A percentile compares a stretch with the other conserved stretches of the same genome.
These are phyloP conservation scores for Drosophila ustulata DNA, from an alignment of 2,888 invertebrate species.

Conservation along the genomic window DNA sequence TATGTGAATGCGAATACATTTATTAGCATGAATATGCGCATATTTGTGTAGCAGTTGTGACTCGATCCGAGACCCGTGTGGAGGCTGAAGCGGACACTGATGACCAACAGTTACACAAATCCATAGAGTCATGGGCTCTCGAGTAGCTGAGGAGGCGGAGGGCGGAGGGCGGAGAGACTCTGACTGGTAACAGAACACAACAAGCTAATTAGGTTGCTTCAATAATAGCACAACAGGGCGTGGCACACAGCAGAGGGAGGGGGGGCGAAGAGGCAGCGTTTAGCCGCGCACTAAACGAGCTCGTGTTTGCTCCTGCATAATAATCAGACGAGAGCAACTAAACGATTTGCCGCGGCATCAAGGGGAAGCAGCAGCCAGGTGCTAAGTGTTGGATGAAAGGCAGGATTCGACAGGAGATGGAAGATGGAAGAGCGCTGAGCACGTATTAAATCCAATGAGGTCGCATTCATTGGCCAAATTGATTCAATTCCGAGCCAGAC, in stretches of 20 bases:
- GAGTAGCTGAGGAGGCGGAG: constrained; percentile 14
- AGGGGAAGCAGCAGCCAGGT: constrained; percentile 23
- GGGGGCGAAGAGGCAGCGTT: constrained; percentile 8
- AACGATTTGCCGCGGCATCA: constrained; percentile 36
- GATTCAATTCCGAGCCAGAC: constrained; percentile 60
- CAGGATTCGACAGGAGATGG: not conserved
- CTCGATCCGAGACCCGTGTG: too few species aligned
- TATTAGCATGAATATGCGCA: constrained; percentile 61
- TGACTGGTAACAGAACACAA: constrained; percentile 39
- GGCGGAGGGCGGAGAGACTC: not conserved
- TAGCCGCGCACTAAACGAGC: constrained; percentile 36
- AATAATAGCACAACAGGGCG: constrained; percentile 38
- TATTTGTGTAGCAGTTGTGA: constrained; percentile 30
- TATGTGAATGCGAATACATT: constrained; percentile 37
- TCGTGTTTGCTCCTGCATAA: constrained; percentile 65
- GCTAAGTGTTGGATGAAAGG: constrained; percentile 16
- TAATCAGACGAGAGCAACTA: constrained; percentile 61
- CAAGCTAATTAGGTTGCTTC: constrained; percentile 69
- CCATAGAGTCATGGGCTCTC: constrained; percentile 32
- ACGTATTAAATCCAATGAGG: constrained; percentile 77
- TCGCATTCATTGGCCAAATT: constrained; percentile 74
- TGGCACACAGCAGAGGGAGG: not conserved
- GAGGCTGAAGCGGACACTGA: constrained; percentile 10
- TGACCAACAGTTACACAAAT: constrained; percentile 29
- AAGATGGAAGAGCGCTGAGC: constrained; percentile 33